Evolutionary conservation across 2,113 vertebrate genomes (phyloP).

Genomic region (Pseudorectes ferrugineus): DNA sequence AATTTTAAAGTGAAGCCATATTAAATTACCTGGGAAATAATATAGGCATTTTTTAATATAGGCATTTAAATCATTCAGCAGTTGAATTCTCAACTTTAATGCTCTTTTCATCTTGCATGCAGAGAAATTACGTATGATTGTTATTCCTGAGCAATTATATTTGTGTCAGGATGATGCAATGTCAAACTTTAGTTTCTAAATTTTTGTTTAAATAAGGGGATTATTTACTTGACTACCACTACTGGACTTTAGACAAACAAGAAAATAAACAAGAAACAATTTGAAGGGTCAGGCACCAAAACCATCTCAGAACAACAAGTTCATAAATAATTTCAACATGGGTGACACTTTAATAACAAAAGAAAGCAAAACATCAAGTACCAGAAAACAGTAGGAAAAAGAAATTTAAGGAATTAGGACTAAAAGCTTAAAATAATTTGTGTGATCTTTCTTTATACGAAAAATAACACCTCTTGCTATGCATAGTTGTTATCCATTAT

Average conservation of each 20-base stretch:
- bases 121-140: rapidly evolving
- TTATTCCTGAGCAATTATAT: neutral
- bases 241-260: neutral
- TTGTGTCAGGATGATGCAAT: neutral
- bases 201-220: neutral
- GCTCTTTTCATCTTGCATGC: neutral
- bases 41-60: neutral
- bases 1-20: neutral
- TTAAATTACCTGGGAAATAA: neutral
- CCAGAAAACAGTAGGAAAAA: neutral
- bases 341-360: neutral
- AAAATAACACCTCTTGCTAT: neutral
- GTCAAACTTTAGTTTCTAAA: neutral
- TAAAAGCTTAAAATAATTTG: neutral
- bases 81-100: neutral
- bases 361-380: neutral
- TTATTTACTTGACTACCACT: neutral
- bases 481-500: neutral
- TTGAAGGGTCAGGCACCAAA: neutral
- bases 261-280: neutral
- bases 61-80: neutral
- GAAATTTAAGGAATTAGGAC: neutral
- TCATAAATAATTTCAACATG: neutral
- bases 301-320: neutral
- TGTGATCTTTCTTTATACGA: neutral